Evolutionary conservation across 2,888 invertebrate species (phyloP).

Genomic region (Gasteruption jaculator): DNA sequence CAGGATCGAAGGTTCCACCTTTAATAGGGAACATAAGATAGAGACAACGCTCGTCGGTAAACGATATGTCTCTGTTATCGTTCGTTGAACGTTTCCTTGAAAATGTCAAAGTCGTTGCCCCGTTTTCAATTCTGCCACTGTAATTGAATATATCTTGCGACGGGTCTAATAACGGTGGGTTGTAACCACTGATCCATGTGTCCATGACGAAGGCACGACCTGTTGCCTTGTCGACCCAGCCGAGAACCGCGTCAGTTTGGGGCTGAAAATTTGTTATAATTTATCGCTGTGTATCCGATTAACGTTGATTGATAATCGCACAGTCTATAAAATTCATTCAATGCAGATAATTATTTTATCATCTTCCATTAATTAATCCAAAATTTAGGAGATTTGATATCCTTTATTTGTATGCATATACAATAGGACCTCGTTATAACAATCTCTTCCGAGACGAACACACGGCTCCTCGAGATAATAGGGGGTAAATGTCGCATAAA

Average conservation of each 20-base stretch:
- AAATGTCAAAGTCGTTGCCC: constrained; percentile 74
- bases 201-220: constrained; percentile 84
- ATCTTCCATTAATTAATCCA: too few relatives aligned
- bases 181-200: constrained; percentile 80
- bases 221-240: constrained; percentile 77
- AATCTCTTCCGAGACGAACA: too few relatives aligned
- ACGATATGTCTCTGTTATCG: constrained; percentile 73
- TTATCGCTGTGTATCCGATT: too few relatives aligned
- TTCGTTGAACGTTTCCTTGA: constrained; percentile 71
- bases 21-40: constrained; percentile 84
- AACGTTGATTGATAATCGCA: too few relatives aligned
- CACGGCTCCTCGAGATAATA: too few relatives aligned
- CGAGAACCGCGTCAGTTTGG: constrained; percentile 83
- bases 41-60: constrained; percentile 76
- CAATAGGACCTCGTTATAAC: too few relatives aligned
- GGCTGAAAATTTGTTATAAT: constrained; percentile 57
- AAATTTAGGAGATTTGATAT: too few relatives aligned
- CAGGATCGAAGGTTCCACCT: constrained; percentile 77
- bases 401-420: too few relatives aligned
- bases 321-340: too few relatives aligned
- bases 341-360: too few relatives aligned
- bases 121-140: constrained; percentile 68
- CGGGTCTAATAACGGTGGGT: constrained; percentile 67
- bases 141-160: constrained; percentile 71
- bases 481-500: constrained; percentile 26